Percentiles rank a stretch among this genome's conserved stretches.
Evolutionary conservation across 2,888 invertebrate species (phyloP).

Genomic region (Eupithecia insigniata): DNA sequence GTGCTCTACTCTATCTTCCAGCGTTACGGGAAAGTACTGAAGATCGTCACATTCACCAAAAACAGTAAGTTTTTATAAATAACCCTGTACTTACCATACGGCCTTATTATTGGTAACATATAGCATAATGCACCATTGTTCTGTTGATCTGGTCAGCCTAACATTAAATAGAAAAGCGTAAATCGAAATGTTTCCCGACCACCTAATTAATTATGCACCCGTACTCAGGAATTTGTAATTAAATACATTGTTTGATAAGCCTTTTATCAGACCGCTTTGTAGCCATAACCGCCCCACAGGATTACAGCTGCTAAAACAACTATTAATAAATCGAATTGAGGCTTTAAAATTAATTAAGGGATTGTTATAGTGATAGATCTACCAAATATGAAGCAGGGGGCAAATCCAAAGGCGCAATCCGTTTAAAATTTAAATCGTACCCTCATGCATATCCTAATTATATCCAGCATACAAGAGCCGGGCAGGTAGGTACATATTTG

Average conservation of each 20-base stretch:
- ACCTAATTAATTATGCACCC: conserved; percentile 56
- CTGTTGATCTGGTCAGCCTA: conserved; percentile 21
- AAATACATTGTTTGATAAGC: conserved; percentile 62
- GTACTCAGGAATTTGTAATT: conserved; percentile 56
- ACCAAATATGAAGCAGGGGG: conserved; percentile 75
- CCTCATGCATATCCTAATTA: conserved; percentile 85
- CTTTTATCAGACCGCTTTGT: conserved; percentile 63
- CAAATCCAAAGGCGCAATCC: conserved; percentile 83
- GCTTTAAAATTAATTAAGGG: conserved; percentile 69
- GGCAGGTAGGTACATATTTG: conserved; percentile 82
- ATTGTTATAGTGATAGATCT: conserved; percentile 77
- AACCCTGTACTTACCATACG: background rate
- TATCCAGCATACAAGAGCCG: conserved; percentile 78
- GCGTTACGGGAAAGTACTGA: conserved; percentile 98
- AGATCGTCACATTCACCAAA: conserved; percentile 99
- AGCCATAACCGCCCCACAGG: conserved; percentile 54
- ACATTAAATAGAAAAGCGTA: conserved; percentile 33
- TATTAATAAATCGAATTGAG: conserved; percentile 72
- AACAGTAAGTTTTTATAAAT: conserved; percentile 91
- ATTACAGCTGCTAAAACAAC: conserved; percentile 68
- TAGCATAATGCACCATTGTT: conserved; percentile 6
- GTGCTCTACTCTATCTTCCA: conserved; percentile 99
- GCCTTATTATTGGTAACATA: background rate
- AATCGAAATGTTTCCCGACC: conserved; percentile 31
- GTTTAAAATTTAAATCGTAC: conserved; percentile 84